A percentile compares a stretch with the other conserved stretches of the same genome.
Conservation (phyloP, 2,888 invertebrate species). For the Anagyrus pseudococci region DNA sequence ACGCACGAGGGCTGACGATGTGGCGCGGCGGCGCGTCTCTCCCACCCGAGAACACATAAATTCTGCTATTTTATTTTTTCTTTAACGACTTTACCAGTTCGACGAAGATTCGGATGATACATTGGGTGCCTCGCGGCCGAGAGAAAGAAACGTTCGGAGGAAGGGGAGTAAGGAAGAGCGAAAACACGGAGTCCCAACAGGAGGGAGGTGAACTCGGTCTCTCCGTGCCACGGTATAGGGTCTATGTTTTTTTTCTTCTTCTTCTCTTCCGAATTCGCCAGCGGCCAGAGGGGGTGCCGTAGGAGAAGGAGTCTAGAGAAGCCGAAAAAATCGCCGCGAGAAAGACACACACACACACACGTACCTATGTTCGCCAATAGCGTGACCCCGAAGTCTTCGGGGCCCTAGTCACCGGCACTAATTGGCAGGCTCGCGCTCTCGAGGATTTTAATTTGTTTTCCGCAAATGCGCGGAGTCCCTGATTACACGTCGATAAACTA, state of each 20-base stretch:
- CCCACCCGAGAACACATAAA: slow-evolving; percentile 30
- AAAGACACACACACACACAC: not conserved
- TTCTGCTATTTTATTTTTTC: slow-evolving; percentile 37
- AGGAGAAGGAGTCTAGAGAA: slow-evolving; percentile 4
- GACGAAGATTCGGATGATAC: slow-evolving; percentile 39
- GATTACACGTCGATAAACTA: slow-evolving; percentile 41
- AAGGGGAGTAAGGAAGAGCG: no score
- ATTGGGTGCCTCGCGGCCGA: slow-evolving; percentile 22
- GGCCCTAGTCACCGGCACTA: slow-evolving; percentile 19
- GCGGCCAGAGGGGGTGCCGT: no score
- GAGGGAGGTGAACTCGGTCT: no score
- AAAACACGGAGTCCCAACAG: no score
- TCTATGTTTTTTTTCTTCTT: no score
- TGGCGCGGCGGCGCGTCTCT: not conserved
- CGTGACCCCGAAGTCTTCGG: slow-evolving; percentile 4
- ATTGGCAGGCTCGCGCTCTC: slow-evolving; percentile 39
- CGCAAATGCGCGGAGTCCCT: slow-evolving; percentile 33
- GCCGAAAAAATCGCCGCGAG: slow-evolving; percentile 1
- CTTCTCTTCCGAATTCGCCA: no score
- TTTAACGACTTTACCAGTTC: slow-evolving; percentile 40
- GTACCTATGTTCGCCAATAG: no score
- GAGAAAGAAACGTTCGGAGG: slow-evolving; percentile 1
- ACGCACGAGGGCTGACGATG: not conserved
- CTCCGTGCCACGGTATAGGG: no score
- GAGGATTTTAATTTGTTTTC: slow-evolving; percentile 43